Evolutionary conservation across 2,888 invertebrate species (phyloP).

Genomic region (Cantharis lateralis): DNA sequence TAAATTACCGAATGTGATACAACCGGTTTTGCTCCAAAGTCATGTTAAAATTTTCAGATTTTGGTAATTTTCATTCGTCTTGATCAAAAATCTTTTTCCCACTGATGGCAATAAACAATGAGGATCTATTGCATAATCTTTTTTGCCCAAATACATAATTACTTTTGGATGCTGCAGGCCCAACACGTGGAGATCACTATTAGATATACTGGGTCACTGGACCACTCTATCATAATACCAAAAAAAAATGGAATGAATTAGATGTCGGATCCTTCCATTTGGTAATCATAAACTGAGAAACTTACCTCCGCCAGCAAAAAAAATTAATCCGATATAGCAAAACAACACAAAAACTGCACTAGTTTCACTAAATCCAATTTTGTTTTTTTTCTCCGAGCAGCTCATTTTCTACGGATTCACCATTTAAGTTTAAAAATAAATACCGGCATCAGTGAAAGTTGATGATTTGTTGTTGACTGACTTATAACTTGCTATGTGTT

Average conservation of each 20-base stretch:
- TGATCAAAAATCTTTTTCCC: neutral
- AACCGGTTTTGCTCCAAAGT: too few species aligned
- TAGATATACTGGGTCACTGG: neutral
- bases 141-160: neutral
- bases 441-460: constrained; percentile 30
- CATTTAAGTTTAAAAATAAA: neutral
- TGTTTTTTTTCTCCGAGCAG: neutral
- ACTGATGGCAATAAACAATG: neutral
- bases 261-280: neutral
- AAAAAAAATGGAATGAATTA: neutral
- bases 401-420: neutral
- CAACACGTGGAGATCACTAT: neutral
- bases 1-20: neutral
- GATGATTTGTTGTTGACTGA: constrained; percentile 28
- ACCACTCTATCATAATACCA: neutral
- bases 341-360: constrained; percentile 34
- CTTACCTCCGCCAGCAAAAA: neutral
- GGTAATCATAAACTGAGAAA: neutral
- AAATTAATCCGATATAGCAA: constrained; percentile 27
- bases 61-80: too few species aligned
- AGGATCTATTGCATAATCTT: neutral
- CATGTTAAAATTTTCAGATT: too few species aligned
- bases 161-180: neutral
- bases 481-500: constrained; percentile 14
- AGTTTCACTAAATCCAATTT: constrained; percentile 19